Evolutionary conservation across 2,113 vertebrate genomes (phyloP), one percentile per base, ranked within the genome.

Genomic region (Datnioides undecimradiatus): DNA sequence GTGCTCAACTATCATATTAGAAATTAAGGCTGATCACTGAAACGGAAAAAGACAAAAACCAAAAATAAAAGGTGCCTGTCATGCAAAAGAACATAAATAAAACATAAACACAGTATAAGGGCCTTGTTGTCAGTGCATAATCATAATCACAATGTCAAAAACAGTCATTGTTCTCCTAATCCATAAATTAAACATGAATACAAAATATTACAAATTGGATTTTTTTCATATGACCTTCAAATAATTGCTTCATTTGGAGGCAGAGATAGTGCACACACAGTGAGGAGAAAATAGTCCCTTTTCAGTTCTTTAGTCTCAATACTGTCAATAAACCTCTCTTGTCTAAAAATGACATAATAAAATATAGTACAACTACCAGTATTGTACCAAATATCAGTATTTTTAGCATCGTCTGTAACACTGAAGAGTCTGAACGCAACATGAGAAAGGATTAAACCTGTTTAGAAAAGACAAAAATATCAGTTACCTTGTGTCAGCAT

Each of bases 21-120:
- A 93, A 94, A 93, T 95, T 94, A 95, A 95, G 95, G 95, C 95
- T 86, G 91, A 93, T 92, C 80, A 91, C 85, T 85, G 86, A 88
- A 93, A 93, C 81, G 55, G 77, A 92, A 90, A 83, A 84, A 86
- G 63, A 78, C 17, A 49, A 73, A 85, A 21, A 48, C 3, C 17
- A n/a, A 48, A 14, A 51, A 38, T 38, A 58, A 86, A 88, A 82
- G 77, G 85, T 88, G 86, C 73, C 84, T 67, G 76, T 88, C 80
- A 90, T 92, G 88, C 85, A 67, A 57, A 87, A 81, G 43, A 88
- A 85, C 66, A 80, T 52, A 88, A 83, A 90, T 69, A 54, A 82
- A 85, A 88, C 69, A 77, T 33, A 82, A 92, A 86, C 90, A 94
- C 92, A 93, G 93, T 94, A 91, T 85, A 90, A 91, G 92, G 89